Conservation (phyloP, 2,888 invertebrate species). For the Tribolium freemani region DNA sequence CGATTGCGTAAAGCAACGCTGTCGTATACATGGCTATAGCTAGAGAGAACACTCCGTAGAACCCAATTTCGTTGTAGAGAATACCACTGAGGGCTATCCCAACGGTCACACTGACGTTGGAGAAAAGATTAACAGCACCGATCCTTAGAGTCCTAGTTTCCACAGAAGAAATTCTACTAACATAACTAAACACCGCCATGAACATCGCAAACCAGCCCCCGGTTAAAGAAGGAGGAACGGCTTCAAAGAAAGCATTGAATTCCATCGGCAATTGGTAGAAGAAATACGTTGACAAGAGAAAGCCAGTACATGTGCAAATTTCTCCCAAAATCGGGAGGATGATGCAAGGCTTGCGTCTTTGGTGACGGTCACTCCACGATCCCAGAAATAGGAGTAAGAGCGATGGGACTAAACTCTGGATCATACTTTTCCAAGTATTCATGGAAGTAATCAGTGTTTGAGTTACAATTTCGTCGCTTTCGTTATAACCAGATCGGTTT, state of each 20-base stretch:
- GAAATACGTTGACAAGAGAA: conserved; percentile 71
- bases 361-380: conserved; percentile 74
- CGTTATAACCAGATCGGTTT: conserved; percentile 76
- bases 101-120: conserved; percentile 70
- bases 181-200: conserved; percentile 74
- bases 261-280: conserved; percentile 72
- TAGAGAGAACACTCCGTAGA: conserved; percentile 71
- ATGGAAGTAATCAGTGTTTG: conserved; percentile 62
- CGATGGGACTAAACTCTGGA: conserved; percentile 72
- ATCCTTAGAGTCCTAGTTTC: conserved; percentile 73
- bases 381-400: conserved; percentile 72
- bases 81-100: conserved; percentile 70
- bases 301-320: conserved; percentile 68
- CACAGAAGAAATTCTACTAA: conserved; percentile 72
- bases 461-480: conserved; percentile 68
- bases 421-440: conserved; percentile 71
- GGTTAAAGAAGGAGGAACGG: conserved; percentile 70
- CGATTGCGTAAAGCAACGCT: conserved; percentile 69
- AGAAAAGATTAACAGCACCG: conserved; percentile 72
- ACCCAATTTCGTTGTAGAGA: conserved; percentile 67
- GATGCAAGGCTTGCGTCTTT: conserved; percentile 73
- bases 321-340: conserved; percentile 72
- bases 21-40: conserved; percentile 67
- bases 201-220: conserved; percentile 73
- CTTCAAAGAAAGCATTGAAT: conserved; percentile 70